phyloP scores from a whole-genome alignment of 2,797 vertebrate species.

The Macroramphosus scolopax region DNA sequence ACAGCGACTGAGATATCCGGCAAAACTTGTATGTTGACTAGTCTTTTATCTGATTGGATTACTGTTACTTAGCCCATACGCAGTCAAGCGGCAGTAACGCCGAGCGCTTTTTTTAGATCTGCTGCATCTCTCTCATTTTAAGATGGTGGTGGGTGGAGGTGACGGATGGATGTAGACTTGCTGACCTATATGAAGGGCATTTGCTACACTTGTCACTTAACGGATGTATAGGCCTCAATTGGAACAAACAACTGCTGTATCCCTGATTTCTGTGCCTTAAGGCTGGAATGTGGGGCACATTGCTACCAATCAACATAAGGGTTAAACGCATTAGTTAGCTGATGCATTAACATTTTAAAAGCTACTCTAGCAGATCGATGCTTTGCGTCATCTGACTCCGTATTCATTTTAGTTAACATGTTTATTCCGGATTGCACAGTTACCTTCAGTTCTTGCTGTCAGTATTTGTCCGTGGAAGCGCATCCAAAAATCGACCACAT shows the following conservation, averaged over 20 bases:
- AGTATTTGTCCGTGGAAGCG: too few relatives aligned
- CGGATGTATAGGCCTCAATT: constrained; percentile 40
- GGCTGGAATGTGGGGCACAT: constrained; percentile 28
- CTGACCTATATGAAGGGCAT: constrained; percentile 54
- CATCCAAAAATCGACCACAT: not conserved
- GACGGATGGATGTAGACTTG: constrained; percentile 51
- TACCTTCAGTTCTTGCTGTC: too few relatives aligned
- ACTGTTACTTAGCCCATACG: constrained; percentile 56
- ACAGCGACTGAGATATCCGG: constrained; percentile 51
- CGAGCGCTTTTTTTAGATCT: constrained; percentile 47
- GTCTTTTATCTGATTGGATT: constrained; percentile 70
- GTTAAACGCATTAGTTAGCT: constrained; percentile 45
- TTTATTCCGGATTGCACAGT: too few relatives aligned
- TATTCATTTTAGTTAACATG: too few relatives aligned
- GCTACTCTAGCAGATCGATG: constrained; percentile 24
- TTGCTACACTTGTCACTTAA: constrained; percentile 40
- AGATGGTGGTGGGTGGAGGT: constrained; percentile 51
- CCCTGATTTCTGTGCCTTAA: constrained; percentile 39
- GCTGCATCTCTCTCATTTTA: constrained; percentile 15
- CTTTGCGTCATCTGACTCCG: constrained; percentile 10
- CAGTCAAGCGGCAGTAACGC: constrained; percentile 57
- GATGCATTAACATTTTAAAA: constrained; percentile 46
- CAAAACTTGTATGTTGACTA: constrained; percentile 60
- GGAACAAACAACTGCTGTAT: constrained; percentile 27
- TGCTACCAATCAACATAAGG: constrained; percentile 31